These are phyloP conservation scores for Chrysotoxum bicinctum DNA, from an alignment of 2,888 invertebrate species.

Conservation along the genomic window DNA sequence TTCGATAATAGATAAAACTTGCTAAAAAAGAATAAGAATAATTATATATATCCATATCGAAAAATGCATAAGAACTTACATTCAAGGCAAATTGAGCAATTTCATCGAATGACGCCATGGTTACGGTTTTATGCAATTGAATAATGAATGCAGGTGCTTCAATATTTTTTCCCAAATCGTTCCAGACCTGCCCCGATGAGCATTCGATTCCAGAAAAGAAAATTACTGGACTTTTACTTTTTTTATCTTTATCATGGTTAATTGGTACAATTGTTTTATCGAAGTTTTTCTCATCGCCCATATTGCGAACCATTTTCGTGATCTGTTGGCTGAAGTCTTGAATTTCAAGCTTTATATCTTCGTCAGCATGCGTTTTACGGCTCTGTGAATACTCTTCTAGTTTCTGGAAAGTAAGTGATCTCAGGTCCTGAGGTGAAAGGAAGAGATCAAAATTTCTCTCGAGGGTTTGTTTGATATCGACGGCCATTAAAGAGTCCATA, in stretches of 20 bases:
- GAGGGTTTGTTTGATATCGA: slow-evolving; percentile 96
- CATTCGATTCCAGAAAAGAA: slow-evolving; percentile 88
- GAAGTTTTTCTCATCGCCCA: slow-evolving; percentile 84
- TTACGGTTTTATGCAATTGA: slow-evolving; percentile 77
- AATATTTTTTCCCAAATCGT: slow-evolving; percentile 76
- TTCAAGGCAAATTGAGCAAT: slow-evolving; percentile 76
- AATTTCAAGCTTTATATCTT: slow-evolving; percentile 76
- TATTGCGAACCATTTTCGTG: slow-evolving; percentile 84
- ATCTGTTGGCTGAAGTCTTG: slow-evolving; percentile 82
- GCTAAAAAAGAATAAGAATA: slow-evolving; percentile 81
- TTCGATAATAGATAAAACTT: slow-evolving; percentile 83
- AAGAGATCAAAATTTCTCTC: slow-evolving; percentile 94
- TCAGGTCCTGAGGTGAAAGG: slow-evolving; percentile 92
- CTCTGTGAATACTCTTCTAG: slow-evolving; percentile 78
- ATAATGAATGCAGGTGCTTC: slow-evolving; percentile 76
- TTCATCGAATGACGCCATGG: slow-evolving; percentile 75
- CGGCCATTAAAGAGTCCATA: slow-evolving; percentile 98
- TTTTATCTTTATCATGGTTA: slow-evolving; percentile 73
- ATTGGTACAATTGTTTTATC: slow-evolving; percentile 83
- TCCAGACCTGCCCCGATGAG: slow-evolving; percentile 82
- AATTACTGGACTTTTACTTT: slow-evolving; percentile 75
- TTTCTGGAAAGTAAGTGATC: slow-evolving; percentile 87
- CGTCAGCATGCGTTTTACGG: slow-evolving; percentile 74
- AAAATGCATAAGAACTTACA: slow-evolving; percentile 73
- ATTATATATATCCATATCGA: too few species aligned